Percentiles rank a stretch among this genome's conserved stretches.
Conservation (phyloP, 2,888 invertebrate species). For the Oeneis ivallda region DNA sequence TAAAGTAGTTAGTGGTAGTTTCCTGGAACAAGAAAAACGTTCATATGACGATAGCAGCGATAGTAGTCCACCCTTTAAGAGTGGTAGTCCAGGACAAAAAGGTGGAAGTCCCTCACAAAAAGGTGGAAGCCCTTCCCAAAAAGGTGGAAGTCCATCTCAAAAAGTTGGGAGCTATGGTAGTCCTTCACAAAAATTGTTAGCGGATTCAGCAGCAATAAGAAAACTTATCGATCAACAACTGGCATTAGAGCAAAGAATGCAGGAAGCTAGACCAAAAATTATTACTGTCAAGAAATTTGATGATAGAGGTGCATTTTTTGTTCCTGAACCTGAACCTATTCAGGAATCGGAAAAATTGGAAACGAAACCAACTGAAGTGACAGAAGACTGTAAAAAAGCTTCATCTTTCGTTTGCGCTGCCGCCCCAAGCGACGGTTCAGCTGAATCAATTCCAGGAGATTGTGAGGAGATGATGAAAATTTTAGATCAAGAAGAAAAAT, state of each 20-base stretch:
- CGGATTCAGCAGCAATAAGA: slow-evolving; percentile 73
- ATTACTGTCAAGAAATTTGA: slow-evolving; percentile 75
- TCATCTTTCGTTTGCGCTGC: slow-evolving; percentile 73
- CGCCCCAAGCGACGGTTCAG: slow-evolving; percentile 75
- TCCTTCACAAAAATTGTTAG: slow-evolving; percentile 72
- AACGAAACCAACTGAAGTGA: slow-evolving; percentile 52
- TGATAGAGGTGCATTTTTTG: slow-evolving; percentile 75
- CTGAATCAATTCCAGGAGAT: slow-evolving; percentile 81
- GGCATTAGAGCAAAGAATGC: slow-evolving; percentile 69
- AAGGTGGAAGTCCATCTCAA: slow-evolving; percentile 74
- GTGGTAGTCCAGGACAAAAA: slow-evolving; percentile 70
- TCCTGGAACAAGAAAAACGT: slow-evolving; percentile 76
- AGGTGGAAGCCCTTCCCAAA: slow-evolving; percentile 75
- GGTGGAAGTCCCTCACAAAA: slow-evolving; percentile 61
- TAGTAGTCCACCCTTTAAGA: slow-evolving; percentile 79
- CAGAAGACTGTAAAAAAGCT: slow-evolving; percentile 70
- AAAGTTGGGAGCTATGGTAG: slow-evolving; percentile 73
- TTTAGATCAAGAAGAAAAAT: slow-evolving; percentile 77
- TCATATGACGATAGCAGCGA: slow-evolving; percentile 83
- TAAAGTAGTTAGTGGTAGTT: slow-evolving; percentile 72
- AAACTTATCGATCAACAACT: slow-evolving; percentile 77
- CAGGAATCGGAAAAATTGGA: slow-evolving; percentile 45
- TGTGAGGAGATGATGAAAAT: slow-evolving; percentile 83
- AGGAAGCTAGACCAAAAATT: slow-evolving; percentile 68
- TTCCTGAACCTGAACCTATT: slow-evolving; percentile 58